Percentiles rank a stretch among this genome's conserved stretches.
Conservation (phyloP, 2,113 vertebrate species). For the Albula glossodonta region DNA sequence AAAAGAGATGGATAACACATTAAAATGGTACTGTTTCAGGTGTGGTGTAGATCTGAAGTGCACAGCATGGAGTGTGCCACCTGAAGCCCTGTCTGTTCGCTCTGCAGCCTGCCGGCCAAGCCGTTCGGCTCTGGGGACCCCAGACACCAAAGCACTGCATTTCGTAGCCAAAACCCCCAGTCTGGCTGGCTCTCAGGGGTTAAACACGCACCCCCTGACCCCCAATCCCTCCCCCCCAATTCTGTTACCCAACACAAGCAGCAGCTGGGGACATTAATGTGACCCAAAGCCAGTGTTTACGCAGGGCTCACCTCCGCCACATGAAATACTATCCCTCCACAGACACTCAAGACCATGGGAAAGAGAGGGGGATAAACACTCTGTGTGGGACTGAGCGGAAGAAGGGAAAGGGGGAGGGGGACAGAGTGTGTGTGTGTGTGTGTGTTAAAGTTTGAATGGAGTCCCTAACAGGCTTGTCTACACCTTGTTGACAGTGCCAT, state of each 20-base stretch:
- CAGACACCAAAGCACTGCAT: background rate
- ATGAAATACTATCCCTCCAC: background rate
- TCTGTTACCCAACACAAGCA: background rate
- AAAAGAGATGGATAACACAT: too few relatives aligned
- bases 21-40: too few relatives aligned
- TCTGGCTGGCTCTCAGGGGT: too few relatives aligned
- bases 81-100: background rate
- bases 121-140: too few relatives aligned
- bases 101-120: background rate
- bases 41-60: too few relatives aligned
- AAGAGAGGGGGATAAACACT: slow-evolving; percentile 7
- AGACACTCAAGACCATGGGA: slow-evolving; percentile 19
- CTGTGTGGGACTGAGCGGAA: background rate
- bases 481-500: background rate
- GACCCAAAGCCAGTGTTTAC: slow-evolving; percentile 24
- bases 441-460: background rate
- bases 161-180: background rate
- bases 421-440: too few relatives aligned
- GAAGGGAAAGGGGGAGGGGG: background rate
- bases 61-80: too few relatives aligned
- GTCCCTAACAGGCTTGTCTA: background rate
- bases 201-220: background rate
- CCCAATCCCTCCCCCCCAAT: too few relatives aligned
- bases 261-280: background rate
- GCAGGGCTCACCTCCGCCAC: slow-evolving; percentile 2